These are phyloP conservation scores for Octonoba sinensis DNA, from an alignment of 2,888 invertebrate species.

Conservation along the genomic window DNA sequence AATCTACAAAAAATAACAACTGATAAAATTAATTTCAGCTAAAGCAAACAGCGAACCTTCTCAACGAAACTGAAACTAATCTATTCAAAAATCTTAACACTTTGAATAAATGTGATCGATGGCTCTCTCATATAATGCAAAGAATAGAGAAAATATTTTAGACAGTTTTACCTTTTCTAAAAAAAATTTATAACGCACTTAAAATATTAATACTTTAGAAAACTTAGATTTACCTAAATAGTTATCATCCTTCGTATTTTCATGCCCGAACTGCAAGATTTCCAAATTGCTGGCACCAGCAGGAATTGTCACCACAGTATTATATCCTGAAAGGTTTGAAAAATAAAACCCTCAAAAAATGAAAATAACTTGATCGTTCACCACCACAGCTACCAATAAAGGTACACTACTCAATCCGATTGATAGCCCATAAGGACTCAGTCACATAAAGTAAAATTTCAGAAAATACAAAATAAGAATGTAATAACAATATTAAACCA, in stretches of 20 bases:
- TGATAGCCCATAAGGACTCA: too few species aligned
- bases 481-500: too few species aligned
- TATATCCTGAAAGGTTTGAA: constrained; percentile 71
- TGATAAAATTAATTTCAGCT: too few species aligned
- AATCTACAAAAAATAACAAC: too few species aligned
- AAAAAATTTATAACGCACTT: background rate
- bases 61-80: too few species aligned
- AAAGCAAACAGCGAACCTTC: too few species aligned
- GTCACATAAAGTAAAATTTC: too few species aligned
- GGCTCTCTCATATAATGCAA: background rate
- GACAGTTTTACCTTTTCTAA: background rate
- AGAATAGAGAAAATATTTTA: background rate
- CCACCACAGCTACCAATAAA: too few species aligned
- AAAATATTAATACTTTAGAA: background rate
- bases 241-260: constrained; percentile 57
- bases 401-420: too few species aligned
- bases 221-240: constrained; percentile 54
- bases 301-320: constrained; percentile 76
- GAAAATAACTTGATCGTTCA: background rate
- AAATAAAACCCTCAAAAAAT: background rate
- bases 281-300: constrained; percentile 80
- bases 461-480: too few species aligned
- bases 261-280: constrained; percentile 75
- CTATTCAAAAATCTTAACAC: too few species aligned
- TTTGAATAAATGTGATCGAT: too few species aligned